phyloP scores from a whole-genome alignment of 2,888 invertebrate species.

The Morinoia aosen region DNA sequence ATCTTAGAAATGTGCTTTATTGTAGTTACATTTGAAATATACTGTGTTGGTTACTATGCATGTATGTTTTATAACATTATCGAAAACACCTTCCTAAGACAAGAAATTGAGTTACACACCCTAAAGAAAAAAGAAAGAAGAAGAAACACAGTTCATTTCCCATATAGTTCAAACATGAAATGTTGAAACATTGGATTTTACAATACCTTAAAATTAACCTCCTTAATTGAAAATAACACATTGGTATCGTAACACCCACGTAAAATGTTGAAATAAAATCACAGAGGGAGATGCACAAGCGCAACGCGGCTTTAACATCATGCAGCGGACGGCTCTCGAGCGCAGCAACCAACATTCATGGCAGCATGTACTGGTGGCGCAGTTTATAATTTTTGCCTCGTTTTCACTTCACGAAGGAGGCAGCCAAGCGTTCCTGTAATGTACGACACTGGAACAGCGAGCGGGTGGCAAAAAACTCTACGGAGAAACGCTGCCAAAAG shows the following conservation, averaged over 20 bases:
- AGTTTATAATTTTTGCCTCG: not conserved
- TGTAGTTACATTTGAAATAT: too few relatives aligned
- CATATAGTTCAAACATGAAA: too few relatives aligned
- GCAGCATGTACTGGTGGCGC: not conserved
- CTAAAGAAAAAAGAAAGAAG: too few relatives aligned
- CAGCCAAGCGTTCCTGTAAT: slow-evolving; percentile 20
- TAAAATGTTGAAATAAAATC: too few relatives aligned
- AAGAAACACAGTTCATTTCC: too few relatives aligned
- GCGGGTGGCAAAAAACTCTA: slow-evolving; percentile 4
- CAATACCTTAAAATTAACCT: too few relatives aligned
- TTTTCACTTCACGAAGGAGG: not conserved
- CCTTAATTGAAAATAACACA: too few relatives aligned
- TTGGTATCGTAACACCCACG: too few relatives aligned
- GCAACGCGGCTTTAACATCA: not conserved
- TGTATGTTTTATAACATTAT: not conserved
- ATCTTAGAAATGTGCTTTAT: too few relatives aligned
- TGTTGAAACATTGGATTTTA: too few relatives aligned
- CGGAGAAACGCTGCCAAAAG: not conserved
- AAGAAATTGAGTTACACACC: not conserved
- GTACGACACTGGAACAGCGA: not conserved
- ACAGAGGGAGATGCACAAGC: not conserved
- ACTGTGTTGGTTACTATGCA: too few relatives aligned
- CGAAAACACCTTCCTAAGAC: not conserved
- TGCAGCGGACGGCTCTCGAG: not conserved
- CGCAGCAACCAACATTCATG: not conserved